These are phyloP conservation scores for Selenia dentaria DNA, from an alignment of 2,888 invertebrate species.

Conservation along the genomic window DNA sequence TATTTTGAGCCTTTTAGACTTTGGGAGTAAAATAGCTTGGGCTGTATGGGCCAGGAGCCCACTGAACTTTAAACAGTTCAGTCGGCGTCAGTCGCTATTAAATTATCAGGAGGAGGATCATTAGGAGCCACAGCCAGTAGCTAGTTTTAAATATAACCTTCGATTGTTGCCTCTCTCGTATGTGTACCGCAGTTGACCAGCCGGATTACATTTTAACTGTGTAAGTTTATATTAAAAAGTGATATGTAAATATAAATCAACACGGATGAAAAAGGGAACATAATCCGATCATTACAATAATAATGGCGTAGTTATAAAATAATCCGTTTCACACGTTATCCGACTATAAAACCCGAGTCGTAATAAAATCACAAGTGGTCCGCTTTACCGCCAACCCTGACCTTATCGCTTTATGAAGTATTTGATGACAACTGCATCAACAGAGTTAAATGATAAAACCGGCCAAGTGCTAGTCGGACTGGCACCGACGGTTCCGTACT, in stretches of 20 bases:
- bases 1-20: too few species aligned
- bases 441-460: not conserved
- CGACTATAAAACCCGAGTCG: conserved; percentile 55
- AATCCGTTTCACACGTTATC: conserved; percentile 74
- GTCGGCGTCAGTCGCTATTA: too few species aligned
- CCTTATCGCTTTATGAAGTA: conserved; percentile 24
- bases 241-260: conserved; percentile 68
- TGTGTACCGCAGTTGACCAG: too few species aligned
- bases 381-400: conserved; percentile 65
- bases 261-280: conserved; percentile 60
- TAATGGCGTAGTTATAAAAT: conserved; percentile 64
- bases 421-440: conserved; percentile 17
- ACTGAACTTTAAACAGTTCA: too few species aligned
- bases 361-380: conserved; percentile 56
- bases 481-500: too few species aligned
- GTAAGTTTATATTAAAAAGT: conserved; percentile 27
- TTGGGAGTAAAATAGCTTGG: too few species aligned
- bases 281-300: conserved; percentile 70
- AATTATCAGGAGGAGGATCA: too few species aligned
- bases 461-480: too few species aligned
- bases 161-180: too few species aligned
- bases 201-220: not conserved
- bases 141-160: too few species aligned
- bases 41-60: too few species aligned
- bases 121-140: too few species aligned